Base-by-base conservation (phyloP, 2,797 vertebrate genomes). In the Halcyon badia region DNA sequence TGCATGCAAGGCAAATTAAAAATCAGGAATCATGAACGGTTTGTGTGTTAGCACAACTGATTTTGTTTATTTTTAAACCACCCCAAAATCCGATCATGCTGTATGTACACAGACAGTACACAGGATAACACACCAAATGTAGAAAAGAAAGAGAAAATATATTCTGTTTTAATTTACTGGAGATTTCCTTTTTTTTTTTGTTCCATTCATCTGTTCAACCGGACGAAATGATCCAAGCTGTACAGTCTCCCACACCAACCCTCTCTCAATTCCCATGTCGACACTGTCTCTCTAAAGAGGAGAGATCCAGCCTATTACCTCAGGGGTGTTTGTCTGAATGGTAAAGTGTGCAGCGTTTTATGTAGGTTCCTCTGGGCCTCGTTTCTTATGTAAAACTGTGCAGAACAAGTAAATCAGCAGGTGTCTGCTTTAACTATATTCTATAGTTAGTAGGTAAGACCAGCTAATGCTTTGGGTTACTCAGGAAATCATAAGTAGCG, bases 21-120 rank as follows among this genome's bases (percentile, higher is more conserved):
- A 94, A 87, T 80, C 56, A 95, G 52, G 37, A 84, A 49, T 54
- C 75, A 6, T 8, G 48, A 68, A 11, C 60, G n/a, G 24, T 33
- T 39, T 0, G 0, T 22, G 16, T 35, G n/a, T 91, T 93, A 96
- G 69, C 93, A 94, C 93, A 97, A 94, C 33, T 15, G 71, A 78
- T 87, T 87, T 86, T 92, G 62, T 96, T 95, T 97, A 96, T 97
- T 97, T 96, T 95, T 44, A 93, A 88, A 92, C 76, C 82, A 80
- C 51, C 83, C 76, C 71, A 77, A 93, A 88, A 87, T 83, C 62
- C 83, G 68, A 15, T 81, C 91, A 95, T 94, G 94, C 83, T 87
- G 31, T 95, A 87, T 89, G 80, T 93, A 96, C 95, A 95, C 51
- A 52, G 31, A 69, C 70, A 87, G 93, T 96, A 93, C 88, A 93